Conservation (phyloP, 2,888 invertebrate genomes). For the Drosophila borborema region DNA sequence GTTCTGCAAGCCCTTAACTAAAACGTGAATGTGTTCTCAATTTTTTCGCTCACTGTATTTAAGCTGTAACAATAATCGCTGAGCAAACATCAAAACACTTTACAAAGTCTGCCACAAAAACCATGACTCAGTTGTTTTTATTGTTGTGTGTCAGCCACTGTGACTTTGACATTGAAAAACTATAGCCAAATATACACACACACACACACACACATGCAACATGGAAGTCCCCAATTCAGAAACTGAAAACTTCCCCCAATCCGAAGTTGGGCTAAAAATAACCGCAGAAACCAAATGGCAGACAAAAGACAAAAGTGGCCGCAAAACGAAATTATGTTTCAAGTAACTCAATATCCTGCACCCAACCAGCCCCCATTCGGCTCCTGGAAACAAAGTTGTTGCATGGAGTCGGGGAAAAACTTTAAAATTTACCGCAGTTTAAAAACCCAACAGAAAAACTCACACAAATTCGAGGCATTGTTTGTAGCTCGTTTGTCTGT, state of each 20-base stretch:
- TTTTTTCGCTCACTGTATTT: neutral
- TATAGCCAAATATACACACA: constrained; percentile 31
- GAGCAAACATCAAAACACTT: constrained; percentile 42
- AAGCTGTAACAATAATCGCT: constrained; percentile 18
- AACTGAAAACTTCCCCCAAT: constrained; percentile 19
- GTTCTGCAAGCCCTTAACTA: constrained; percentile 2
- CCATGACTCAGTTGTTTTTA: constrained; percentile 58
- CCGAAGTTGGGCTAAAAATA: constrained; percentile 61
- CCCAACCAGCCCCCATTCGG: neutral
- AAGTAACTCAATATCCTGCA: constrained; percentile 71
- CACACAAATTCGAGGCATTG: constrained; percentile 36
- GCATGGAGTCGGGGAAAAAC: constrained; percentile 34
- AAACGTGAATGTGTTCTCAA: neutral
- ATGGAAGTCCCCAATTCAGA: constrained; percentile 4
- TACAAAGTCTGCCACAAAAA: constrained; percentile 36
- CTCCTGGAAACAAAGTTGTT: constrained; percentile 21
- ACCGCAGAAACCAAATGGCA: constrained; percentile 66
- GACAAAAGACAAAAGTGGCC: constrained; percentile 64
- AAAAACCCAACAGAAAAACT: constrained; percentile 43
- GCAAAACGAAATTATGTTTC: constrained; percentile 75
- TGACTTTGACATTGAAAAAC: constrained; percentile 77
- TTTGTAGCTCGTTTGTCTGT: constrained; percentile 79
- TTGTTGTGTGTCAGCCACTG: constrained; percentile 29
- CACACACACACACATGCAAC: constrained; percentile 1
- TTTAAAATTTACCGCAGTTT: constrained; percentile 71